Conservation (phyloP, 2,113 vertebrate species). For the Chitala chitala region DNA sequence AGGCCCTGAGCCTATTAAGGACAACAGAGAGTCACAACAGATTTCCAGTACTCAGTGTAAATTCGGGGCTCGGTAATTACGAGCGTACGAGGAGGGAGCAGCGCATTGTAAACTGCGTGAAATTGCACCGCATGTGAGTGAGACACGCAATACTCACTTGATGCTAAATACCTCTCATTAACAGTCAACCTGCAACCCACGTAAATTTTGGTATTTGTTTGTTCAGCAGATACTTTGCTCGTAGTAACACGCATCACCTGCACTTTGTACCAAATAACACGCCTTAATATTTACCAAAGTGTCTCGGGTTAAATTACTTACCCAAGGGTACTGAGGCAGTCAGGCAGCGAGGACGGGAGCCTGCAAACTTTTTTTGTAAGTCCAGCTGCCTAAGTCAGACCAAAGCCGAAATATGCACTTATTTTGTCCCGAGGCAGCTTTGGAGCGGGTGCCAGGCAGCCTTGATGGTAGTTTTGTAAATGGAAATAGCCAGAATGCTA, state of each 20-base stretch:
- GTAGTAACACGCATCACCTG: not conserved
- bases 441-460: too few relatives aligned
- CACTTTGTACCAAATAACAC: not conserved
- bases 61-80: conserved; percentile 15
- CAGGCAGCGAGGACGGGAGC: not conserved
- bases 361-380: not conserved
- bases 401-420: too few relatives aligned
- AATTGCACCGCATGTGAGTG: conserved; percentile 29
- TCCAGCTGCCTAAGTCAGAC: not conserved
- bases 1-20: conserved; percentile 27
- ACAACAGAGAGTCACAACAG: conserved; percentile 30
- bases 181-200: conserved; percentile 16
- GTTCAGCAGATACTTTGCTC: not conserved
- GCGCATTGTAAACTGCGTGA: conserved; percentile 28
- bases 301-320: not conserved
- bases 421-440: too few relatives aligned
- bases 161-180: conserved; percentile 28
- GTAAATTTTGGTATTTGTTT: conserved; percentile 12
- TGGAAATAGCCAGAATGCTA: too few relatives aligned
- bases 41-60: not conserved
- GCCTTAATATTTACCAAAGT: not conserved
- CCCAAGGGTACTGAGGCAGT: not conserved
- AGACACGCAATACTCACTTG: conserved; percentile 17
- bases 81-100: conserved; percentile 10
- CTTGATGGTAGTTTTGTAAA: too few relatives aligned